Evolutionary conservation across 2,888 invertebrate genomes (phyloP), one percentile per base, ranked within the genome.

Genomic region (Chorisops tibialis): DNA sequence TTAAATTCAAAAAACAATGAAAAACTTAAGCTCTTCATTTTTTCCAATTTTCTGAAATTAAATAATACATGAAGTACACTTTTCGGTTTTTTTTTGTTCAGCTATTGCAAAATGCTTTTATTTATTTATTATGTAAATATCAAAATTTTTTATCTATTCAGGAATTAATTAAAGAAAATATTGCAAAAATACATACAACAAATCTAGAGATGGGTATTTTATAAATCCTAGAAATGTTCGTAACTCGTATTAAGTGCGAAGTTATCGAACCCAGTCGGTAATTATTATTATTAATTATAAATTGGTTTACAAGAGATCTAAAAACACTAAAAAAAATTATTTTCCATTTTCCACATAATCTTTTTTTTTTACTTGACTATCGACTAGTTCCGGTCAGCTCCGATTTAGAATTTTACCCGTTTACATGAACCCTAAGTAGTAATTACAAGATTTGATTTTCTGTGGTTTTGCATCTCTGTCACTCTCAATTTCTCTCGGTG

Each of bases 151-250:
- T 48, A 21, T 52, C 16, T 6, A 24, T 54, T 21, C 22, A 54
- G 39, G n/a, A 24, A 11, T 41, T 50, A 24, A 22, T 30, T 35
- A 43, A 56, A 56, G 43, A 56, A 39, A 9, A 2, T 30, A 7
- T 30, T 54, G 43, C 24, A 43, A 45, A 56, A 56, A 56, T 56
- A 45, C 45, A 45, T 19, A 43, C 43, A 56, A 43, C 43, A 54
- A 56, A 56, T 45, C 56, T 56, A 56, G 43, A 35, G 45, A 35
- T 35, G 16, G 39, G 14, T 41, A 22, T 54, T 43, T 30, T 38
- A 56, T 56, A 56, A 43, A 56, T 56, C 30, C 56, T 56, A 56
- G 16, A 54, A 54, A 54, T 54, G 56, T 43, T 43, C 56, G 39
- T 18, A 56, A 56, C 56, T 35, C 43, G 12, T 11, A 7, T 16